A percentile compares a stretch with the other conserved stretches of the same genome.
phyloP scores from a whole-genome alignment of 64 coral and sea anemone species.

The Stylophora pistillata region DNA sequence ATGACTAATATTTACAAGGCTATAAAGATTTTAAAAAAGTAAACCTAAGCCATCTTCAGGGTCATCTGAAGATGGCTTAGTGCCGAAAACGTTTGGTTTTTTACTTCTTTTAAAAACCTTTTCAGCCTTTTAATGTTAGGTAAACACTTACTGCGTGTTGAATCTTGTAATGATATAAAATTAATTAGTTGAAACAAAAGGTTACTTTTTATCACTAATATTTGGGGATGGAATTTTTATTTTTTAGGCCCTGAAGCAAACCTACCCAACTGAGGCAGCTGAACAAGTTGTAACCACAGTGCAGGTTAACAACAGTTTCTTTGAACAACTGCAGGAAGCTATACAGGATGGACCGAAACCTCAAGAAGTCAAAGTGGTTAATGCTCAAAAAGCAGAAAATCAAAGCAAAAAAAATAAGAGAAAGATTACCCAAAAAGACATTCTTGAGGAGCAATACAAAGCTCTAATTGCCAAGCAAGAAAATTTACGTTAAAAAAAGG shows the following conservation, averaged over 20 bases:
- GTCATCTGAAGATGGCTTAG: slow-evolving; percentile 19
- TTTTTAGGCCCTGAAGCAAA: neutral
- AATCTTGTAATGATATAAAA: too few relatives aligned
- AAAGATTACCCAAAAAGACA: too few relatives aligned
- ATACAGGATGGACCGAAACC: neutral
- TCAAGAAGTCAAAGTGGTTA: neutral
- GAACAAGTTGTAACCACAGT: neutral
- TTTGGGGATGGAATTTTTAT: slow-evolving; percentile 1
- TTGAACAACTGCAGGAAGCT: neutral
- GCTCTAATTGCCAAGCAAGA: slow-evolving; percentile 34
- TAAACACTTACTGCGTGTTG: neutral
- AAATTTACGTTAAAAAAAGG: slow-evolving; percentile 21
- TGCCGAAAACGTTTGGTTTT: neutral
- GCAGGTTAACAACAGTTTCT: neutral
- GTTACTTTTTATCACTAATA: slow-evolving; percentile 22
- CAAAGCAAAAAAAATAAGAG: too few relatives aligned
- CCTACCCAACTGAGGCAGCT: slow-evolving; percentile 3
- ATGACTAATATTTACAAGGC: slow-evolving; percentile 12
- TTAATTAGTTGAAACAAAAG: too few relatives aligned
- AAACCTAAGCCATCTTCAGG: slow-evolving; percentile 31
- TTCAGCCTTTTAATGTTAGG: neutral
- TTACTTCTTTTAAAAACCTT: slow-evolving; percentile 1
- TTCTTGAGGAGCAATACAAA: slow-evolving; percentile 36
- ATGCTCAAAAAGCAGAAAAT: too few relatives aligned
- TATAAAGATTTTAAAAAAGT: slow-evolving; percentile 11